phyloP scores from a whole-genome alignment of 2,797 vertebrate genomes.

The Odontamblyopus lacepedii region DNA sequence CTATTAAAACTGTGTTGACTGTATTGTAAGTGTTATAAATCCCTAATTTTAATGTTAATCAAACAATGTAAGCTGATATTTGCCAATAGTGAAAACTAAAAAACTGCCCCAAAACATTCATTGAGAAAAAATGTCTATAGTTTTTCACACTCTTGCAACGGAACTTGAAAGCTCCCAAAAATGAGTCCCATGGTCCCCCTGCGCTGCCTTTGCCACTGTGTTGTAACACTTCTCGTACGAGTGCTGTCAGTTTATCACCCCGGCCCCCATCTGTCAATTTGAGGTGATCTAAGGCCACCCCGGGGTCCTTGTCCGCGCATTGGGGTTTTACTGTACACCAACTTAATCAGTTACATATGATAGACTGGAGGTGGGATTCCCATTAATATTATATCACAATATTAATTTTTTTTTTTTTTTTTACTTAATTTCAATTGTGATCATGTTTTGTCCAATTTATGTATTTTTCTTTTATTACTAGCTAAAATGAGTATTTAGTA shows the following conservation, averaged over 20 bases:
- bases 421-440: too few relatives aligned
- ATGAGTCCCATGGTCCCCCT: slow-evolving; percentile 11
- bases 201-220: slow-evolving; percentile 21
- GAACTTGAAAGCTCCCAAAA: neutral
- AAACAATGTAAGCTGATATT: neutral
- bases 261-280: slow-evolving; percentile 41
- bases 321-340: slow-evolving; percentile 11
- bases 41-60: too few relatives aligned
- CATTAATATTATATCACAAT: too few relatives aligned
- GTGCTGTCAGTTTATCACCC: slow-evolving; percentile 39
- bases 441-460: too few relatives aligned
- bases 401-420: too few relatives aligned
- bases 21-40: too few relatives aligned
- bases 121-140: neutral
- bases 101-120: neutral
- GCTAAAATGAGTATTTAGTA: too few relatives aligned
- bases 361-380: neutral
- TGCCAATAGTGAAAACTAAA: neutral
- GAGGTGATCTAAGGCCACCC: slow-evolving; percentile 41
- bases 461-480: too few relatives aligned
- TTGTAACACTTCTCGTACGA: slow-evolving; percentile 41
- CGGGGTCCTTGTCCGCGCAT: slow-evolving; percentile 1
- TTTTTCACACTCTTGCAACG: slow-evolving; percentile 1
- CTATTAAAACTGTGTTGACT: too few relatives aligned
- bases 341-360: neutral